A percentile compares a stretch with the other conserved stretches of the same genome.
Evolutionary conservation across 2,797 vertebrate species (phyloP).

Genomic region (Thripadectes ignobilis): DNA sequence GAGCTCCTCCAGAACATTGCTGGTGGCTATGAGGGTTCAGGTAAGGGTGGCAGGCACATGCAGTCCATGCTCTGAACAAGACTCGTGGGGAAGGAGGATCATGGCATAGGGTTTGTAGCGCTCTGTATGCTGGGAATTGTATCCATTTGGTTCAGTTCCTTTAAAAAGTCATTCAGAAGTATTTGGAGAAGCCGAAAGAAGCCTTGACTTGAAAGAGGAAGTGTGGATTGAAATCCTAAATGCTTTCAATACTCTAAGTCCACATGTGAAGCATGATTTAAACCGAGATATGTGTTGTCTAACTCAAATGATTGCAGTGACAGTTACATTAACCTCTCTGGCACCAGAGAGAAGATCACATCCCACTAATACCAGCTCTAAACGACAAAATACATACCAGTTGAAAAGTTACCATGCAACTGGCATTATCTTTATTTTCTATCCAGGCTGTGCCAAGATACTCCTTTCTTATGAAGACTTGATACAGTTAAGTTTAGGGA

Average conservation of each 20-base stretch:
- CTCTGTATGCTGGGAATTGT: neutral
- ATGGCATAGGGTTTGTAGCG: accelerated
- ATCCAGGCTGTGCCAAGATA: slow-evolving; percentile 16
- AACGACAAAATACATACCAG: slow-evolving; percentile 17
- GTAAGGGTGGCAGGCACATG: neutral
- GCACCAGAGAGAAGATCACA: neutral
- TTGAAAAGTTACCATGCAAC: slow-evolving; percentile 21
- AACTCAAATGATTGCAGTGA: slow-evolving; percentile 22
- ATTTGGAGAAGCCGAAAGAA: slow-evolving; percentile 15
- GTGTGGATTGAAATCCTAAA: slow-evolving; percentile 34
- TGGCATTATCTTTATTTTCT: slow-evolving; percentile 30
- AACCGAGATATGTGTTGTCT: slow-evolving; percentile 13
- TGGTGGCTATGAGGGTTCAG: neutral
- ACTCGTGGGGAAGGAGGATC: accelerated
- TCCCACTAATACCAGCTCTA: neutral
- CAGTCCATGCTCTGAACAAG: neutral
- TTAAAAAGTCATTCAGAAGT: neutral
- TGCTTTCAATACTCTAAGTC: slow-evolving; percentile 21
- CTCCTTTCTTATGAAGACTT: neutral
- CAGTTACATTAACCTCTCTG: slow-evolving; percentile 37
- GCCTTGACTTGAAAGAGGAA: slow-evolving; percentile 39
- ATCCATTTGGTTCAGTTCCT: neutral
- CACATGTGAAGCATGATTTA: slow-evolving; percentile 54
- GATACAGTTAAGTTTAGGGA: neutral
- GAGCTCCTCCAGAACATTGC: neutral